Base-by-base conservation (phyloP, 2,888 invertebrate genomes). In the Rosalia funebris region DNA sequence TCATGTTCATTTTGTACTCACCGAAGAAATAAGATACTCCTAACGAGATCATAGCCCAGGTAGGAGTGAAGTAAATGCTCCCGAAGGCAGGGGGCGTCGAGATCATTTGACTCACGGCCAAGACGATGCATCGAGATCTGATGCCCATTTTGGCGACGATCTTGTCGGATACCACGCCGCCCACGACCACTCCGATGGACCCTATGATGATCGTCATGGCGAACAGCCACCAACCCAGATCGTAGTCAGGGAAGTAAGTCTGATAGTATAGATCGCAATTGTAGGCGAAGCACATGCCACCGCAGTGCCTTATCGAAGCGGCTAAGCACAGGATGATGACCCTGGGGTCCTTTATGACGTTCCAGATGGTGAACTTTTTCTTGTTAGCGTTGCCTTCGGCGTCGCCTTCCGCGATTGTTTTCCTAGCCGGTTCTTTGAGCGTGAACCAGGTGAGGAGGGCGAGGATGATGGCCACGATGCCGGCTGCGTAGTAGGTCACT, bases 261-360 rank as follows among this genome's bases (percentile, higher is more conserved):
- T 92, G 89, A 81, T 93, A 95, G 83, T 93, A 95, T 48, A 94
- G 84, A 78, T 95, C 94, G 3, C 94, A 93, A 80, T 95, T 95
- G 84, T 95, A 95, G 0, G 94, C 94, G 82, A 95, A 95, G 63
- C 91, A 91, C 90, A 94, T 92, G 63, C 95, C 95, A 69, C 91
- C 94, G 70, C 92, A 92, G 82, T 95, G 94, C 71, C 94, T 87
- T 70, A 95, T 90, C 36, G 93, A 93, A 12, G 94, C 94, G n/a
- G 93, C 94, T 1, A 94, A 79, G 78, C 92, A 92, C 53, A 95
- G 83, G 77, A 94, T 85, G 25, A 94, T 83, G 67, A 95, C 86
- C 57, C 93, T 86, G 0, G 94, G 94, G 75, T 91, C 91, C 0
- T 86, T 81, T 59, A 94, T 86, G 1, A 93, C 90, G 70, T 87